Percentiles rank a stretch among this genome's conserved stretches.
These are phyloP conservation scores for Rhopalosiphum maidis DNA, from an alignment of 1,140 invertebrate species.

Conservation along the genomic window DNA sequence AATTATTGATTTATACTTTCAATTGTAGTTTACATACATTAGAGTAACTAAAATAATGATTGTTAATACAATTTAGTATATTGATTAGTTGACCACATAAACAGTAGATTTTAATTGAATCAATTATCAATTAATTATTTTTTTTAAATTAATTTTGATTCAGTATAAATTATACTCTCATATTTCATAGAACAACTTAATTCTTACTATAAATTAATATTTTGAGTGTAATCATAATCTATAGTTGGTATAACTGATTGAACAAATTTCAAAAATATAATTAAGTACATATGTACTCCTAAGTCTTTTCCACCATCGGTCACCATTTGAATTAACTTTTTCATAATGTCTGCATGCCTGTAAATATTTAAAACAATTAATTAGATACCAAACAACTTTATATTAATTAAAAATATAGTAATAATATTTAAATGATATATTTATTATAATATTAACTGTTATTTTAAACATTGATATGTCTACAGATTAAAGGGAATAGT, in stretches of 20 bases:
- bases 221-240: conserved; percentile 99
- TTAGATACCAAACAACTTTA: not conserved
- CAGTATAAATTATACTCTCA: not conserved
- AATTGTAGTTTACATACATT: not conserved
- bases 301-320: conserved; percentile 94
- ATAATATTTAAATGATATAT: too few species aligned
- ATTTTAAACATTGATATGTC: too few species aligned
- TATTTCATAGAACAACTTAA: not conserved
- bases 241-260: conserved; percentile 99
- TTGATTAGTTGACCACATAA: not conserved
- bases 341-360: conserved; percentile 99
- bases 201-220: conserved; percentile 63
- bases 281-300: conserved; percentile 97
- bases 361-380: conserved; percentile 61
- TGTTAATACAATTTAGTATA: not conserved
- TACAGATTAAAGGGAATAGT: too few species aligned
- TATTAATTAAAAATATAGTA: too few species aligned
- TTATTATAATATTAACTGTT: too few species aligned
- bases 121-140: not conserved
- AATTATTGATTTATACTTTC: not conserved
- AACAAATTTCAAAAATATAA: conserved; percentile 99
- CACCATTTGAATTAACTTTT: conserved; percentile 98
- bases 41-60: not conserved
- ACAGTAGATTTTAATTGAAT: not conserved
- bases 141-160: not conserved